Percentiles rank a stretch among this genome's conserved stretches.
phyloP scores from a whole-genome alignment of 2,797 vertebrate species.

The Hapalemur alaotrensis region DNA sequence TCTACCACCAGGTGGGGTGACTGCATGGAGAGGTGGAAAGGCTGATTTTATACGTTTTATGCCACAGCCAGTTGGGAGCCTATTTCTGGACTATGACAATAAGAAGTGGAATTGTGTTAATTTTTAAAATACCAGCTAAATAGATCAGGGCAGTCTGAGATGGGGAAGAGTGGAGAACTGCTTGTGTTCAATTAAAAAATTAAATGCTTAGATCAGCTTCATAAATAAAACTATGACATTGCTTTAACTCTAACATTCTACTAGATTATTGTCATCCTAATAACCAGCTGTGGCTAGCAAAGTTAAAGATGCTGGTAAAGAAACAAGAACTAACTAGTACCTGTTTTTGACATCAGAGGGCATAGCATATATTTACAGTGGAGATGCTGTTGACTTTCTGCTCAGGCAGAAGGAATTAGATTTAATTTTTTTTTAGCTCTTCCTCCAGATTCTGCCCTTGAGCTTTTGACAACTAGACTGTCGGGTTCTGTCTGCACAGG shows the following conservation, averaged over 20 bases:
- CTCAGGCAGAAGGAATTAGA: neutral
- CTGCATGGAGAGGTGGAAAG: neutral
- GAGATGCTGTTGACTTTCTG: neutral
- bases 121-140: constrained; percentile 68
- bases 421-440: constrained; percentile 2
- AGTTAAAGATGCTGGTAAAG: neutral
- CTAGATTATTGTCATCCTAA: constrained; percentile 59
- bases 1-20: constrained; percentile 64
- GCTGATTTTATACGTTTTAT: neutral
- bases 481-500: neutral
- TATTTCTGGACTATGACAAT: constrained; percentile 40
- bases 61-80: neutral
- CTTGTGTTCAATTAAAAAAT: constrained; percentile 68
- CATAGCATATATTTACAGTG: neutral
- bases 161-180: constrained; percentile 48
- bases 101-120: constrained; percentile 60
- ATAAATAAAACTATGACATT: constrained; percentile 57
- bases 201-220: constrained; percentile 59
- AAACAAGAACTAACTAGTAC: neutral
- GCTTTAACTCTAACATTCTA: constrained; percentile 46
- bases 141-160: constrained; percentile 62
- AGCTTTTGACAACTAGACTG: neutral
- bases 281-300: constrained; percentile 23
- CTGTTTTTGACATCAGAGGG: neutral
- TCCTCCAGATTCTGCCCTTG: neutral